These are phyloP conservation scores for Chirona hameri DNA, from an alignment of 2,888 invertebrate genomes.

Conservation along the genomic window DNA sequence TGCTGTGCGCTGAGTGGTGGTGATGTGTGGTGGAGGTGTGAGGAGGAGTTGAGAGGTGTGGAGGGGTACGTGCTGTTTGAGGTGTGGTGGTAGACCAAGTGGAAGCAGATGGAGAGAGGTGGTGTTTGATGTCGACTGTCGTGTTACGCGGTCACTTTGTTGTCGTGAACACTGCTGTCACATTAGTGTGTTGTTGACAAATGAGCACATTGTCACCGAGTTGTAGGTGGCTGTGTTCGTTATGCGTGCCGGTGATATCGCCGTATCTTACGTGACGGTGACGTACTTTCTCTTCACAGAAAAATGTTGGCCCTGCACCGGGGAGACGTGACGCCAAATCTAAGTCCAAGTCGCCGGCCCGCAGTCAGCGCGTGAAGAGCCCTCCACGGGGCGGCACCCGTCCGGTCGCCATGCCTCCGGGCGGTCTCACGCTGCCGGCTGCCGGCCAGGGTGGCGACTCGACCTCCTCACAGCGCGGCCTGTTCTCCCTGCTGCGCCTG, in stretches of 20 bases:
- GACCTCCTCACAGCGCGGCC: not conserved
- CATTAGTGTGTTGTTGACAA: no score
- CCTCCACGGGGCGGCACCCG: not conserved
- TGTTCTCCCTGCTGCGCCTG: constrained; percentile 2
- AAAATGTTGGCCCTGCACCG: not conserved
- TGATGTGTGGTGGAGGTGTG: no score
- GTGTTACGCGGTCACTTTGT: no score
- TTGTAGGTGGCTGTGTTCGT: no score
- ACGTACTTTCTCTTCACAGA: not conserved
- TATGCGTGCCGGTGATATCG: no score
- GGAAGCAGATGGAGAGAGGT: not conserved
- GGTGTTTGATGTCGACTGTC: no score
- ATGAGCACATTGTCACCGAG: no score
- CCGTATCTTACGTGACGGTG: not conserved
- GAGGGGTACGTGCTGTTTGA: not conserved
- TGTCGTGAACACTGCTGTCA: no score
- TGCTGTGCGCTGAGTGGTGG: no score
- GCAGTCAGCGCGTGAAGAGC: not conserved
- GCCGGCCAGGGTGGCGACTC: not conserved
- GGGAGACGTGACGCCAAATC: not conserved
- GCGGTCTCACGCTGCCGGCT: not conserved
- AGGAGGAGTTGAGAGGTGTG: no score
- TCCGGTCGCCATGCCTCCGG: not conserved
- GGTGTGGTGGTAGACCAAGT: not conserved
- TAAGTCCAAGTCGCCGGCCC: not conserved